Evolutionary conservation across 2,113 vertebrate genomes (phyloP).

Genomic region (Prionailurus bengalensis): DNA sequence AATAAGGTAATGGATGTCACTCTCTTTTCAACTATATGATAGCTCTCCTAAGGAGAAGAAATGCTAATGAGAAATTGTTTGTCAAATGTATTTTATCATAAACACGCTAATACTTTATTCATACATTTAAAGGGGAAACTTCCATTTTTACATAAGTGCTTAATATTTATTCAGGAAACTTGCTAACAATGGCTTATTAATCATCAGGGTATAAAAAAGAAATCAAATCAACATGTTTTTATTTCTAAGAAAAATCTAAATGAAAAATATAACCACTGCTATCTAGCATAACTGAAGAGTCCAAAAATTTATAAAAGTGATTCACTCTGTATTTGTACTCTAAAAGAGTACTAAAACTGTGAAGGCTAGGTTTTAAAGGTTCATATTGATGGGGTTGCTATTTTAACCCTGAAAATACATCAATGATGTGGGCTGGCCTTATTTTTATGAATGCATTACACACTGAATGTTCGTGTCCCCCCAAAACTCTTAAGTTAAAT

Average conservation of each 20-base stretch:
- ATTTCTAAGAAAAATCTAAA: not conserved
- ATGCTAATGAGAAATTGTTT: not conserved
- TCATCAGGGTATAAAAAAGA: not conserved
- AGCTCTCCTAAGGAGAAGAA: not conserved
- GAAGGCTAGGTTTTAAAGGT: not conserved
- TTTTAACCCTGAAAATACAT: not conserved
- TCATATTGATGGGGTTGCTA: not conserved
- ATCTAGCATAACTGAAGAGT: not conserved
- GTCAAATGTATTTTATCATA: not conserved
- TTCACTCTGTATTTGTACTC: not conserved
- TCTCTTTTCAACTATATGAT: not conserved
- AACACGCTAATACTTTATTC: not conserved
- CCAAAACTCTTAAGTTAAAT: not conserved
- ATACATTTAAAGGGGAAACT: not conserved
- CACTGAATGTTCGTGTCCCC: not conserved
- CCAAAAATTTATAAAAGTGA: not conserved
- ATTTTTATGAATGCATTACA: not conserved
- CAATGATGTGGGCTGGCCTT: not conserved
- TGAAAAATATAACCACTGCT: not conserved
- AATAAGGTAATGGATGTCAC: not conserved
- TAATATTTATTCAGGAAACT: not conserved
- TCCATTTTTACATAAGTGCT: not conserved
- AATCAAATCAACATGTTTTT: not conserved
- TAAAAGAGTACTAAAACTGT: accelerated
- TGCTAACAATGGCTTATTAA: not conserved